A percentile compares a stretch with the other conserved stretches of the same genome.
phyloP scores from a whole-genome alignment of 2,888 invertebrate species.

The Drosophila melanosoma region DNA sequence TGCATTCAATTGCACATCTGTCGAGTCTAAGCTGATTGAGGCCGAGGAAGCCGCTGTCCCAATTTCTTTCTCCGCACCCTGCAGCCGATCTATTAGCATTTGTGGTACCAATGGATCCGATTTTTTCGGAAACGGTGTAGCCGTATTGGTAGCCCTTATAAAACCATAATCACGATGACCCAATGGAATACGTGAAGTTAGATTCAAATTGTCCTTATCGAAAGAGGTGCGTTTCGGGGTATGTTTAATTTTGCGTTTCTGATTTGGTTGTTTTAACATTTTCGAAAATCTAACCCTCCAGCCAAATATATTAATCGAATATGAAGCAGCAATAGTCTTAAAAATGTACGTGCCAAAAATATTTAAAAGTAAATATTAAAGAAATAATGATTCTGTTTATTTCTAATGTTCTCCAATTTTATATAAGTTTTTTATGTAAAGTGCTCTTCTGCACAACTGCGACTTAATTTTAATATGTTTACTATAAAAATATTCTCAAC shows the following conservation, averaged over 20 bases:
- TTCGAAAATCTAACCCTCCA: background rate
- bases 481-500: background rate
- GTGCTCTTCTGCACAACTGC: too few species aligned
- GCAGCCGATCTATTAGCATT: slow-evolving; percentile 19
- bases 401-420: background rate
- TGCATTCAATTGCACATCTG: background rate
- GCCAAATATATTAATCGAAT: background rate
- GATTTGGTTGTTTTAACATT: background rate
- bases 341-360: slow-evolving; percentile 5
- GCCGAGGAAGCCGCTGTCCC: background rate
- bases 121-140: slow-evolving; percentile 46
- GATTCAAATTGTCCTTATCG: slow-evolving; percentile 13
- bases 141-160: slow-evolving; percentile 21
- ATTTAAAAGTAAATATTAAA: background rate
- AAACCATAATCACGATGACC: slow-evolving; percentile 49
- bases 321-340: background rate
- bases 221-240: slow-evolving; percentile 5
- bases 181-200: slow-evolving; percentile 15
- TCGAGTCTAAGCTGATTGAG: background rate
- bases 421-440: background rate
- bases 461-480: background rate
- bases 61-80: background rate
- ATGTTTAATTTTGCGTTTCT: background rate
- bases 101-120: slow-evolving; percentile 7
- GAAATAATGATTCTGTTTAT: background rate